phyloP scores from a whole-genome alignment of 2,888 invertebrate genomes.

The Caenorhabditis becei region DNA sequence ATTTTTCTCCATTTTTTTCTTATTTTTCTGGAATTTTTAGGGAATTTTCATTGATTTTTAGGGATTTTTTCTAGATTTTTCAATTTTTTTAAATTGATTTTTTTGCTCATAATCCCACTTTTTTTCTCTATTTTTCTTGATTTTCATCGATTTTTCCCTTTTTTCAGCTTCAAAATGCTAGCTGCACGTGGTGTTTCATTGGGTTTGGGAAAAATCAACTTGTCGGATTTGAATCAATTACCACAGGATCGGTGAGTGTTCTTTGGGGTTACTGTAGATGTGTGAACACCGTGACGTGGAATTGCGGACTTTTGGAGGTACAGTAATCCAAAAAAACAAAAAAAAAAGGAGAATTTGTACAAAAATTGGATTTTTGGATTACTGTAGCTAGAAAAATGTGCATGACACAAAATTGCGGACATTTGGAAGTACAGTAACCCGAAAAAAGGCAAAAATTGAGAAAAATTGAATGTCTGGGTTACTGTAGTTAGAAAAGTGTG shows the following conservation, averaged over 20 bases:
- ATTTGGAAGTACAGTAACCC: not conserved
- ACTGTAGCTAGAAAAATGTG: not conserved
- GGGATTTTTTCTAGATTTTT: no score
- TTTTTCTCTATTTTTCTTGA: slow-evolving; percentile 1
- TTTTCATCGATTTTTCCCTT: not conserved
- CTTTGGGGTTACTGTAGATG: not conserved
- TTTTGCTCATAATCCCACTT: no score
- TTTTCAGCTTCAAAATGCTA: slow-evolving; percentile 66
- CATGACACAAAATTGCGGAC: not conserved
- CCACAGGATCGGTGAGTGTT: slow-evolving; percentile 56
- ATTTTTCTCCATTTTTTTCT: slow-evolving; percentile 1
- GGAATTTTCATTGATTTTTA: not conserved
- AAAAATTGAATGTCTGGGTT: not conserved
- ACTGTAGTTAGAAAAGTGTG: not conserved
- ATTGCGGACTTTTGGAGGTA: not conserved
- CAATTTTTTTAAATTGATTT: no score
- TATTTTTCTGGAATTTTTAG: not conserved
- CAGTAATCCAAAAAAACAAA: not conserved
- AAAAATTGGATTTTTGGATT: not conserved
- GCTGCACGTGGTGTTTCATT: slow-evolving; percentile 80
- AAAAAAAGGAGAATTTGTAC: not conserved
- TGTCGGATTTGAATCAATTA: slow-evolving; percentile 78
- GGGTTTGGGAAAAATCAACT: slow-evolving; percentile 81
- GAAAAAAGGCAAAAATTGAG: not conserved
- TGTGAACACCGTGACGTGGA: not conserved